Evolutionary conservation across 2,888 invertebrate genomes (phyloP), one percentile per base, ranked within the genome.

Genomic region (Mimumesa dahlbomi): DNA sequence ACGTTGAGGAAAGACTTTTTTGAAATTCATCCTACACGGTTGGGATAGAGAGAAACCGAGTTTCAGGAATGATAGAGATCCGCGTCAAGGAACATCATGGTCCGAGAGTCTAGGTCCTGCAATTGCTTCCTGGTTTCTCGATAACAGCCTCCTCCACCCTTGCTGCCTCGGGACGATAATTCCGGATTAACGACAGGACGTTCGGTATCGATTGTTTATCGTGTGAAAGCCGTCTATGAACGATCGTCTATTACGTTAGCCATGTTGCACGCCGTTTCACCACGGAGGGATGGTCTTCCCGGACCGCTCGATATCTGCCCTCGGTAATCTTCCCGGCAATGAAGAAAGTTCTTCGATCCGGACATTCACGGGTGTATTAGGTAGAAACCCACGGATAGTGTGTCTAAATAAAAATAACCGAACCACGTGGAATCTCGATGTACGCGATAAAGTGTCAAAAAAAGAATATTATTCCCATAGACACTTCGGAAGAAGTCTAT

Each of bases 131-230:
- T 80, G 77, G 77, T 78, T 48, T 63, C 57, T 76, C 68, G 76
- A 73, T 78, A 75, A 76, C 62, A 58, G 67, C 62, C 58, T 61
- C 56, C 59, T 22, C 58, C 45, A n/a, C n/a, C n/a, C n/a, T n/a
- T n/a, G n/a, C 61, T 54, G 66, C 66, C 73, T 61, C 72, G 48
- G 70, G 68, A 75, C 73, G 77, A 81, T 73, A 78, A 79, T 78
- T 69, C 58, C 59, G 67, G 72, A 81, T 74, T 73, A 81, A 81
- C 74, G 78, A 72, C 81, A 72, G 72, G 73, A 79, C 71, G 74
- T 74, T n/a, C 59, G 69, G 61, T 76, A 77, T 72, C 79, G 81
- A 81, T 81, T 79, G 77, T 79, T 81, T 76, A 78, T 80, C 81
- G 79, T 81, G 76, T 68, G 81, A 81, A 81, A 81, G 64, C 73